These are phyloP conservation scores for Pristionchus japonicus DNA, from an alignment of 2,888 invertebrate genomes.

Conservation along the genomic window DNA sequence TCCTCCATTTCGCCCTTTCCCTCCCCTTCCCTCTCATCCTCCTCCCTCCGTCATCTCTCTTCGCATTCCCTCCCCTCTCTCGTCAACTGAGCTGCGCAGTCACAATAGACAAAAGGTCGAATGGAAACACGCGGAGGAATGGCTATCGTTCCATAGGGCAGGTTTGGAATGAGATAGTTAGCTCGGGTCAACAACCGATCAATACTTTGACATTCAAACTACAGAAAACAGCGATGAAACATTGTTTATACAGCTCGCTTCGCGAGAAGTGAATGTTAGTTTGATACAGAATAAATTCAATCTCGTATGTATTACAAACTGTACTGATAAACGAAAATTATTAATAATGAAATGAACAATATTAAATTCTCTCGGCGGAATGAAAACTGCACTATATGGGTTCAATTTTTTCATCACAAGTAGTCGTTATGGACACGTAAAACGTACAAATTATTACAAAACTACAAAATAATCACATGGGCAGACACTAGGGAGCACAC, in stretches of 20 bases:
- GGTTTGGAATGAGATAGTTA: neutral
- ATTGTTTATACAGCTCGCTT: slow-evolving; percentile 9
- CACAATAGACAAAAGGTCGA: slow-evolving; percentile 10
- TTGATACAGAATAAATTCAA: neutral
- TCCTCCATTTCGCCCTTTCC: neutral
- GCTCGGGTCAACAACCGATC: neutral
- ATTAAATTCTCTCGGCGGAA: neutral
- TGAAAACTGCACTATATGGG: neutral
- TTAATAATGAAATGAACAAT: neutral
- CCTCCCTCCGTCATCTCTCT: neutral
- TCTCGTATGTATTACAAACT: neutral
- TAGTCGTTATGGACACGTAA: neutral
- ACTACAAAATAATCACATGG: neutral
- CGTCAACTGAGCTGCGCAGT: slow-evolving; percentile 17
- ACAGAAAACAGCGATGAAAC: neutral
- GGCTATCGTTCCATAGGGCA: neutral
- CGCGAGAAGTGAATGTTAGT: neutral
- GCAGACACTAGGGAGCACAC: neutral
- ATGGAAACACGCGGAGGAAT: neutral
- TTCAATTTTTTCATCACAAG: neutral
- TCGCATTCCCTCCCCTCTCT: neutral
- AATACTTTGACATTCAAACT: neutral
- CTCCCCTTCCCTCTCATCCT: neutral
- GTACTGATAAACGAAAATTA: neutral
- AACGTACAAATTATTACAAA: neutral